These are phyloP conservation scores for Myzus persicae DNA, from an alignment of 1,140 invertebrate species.

Conservation along the genomic window DNA sequence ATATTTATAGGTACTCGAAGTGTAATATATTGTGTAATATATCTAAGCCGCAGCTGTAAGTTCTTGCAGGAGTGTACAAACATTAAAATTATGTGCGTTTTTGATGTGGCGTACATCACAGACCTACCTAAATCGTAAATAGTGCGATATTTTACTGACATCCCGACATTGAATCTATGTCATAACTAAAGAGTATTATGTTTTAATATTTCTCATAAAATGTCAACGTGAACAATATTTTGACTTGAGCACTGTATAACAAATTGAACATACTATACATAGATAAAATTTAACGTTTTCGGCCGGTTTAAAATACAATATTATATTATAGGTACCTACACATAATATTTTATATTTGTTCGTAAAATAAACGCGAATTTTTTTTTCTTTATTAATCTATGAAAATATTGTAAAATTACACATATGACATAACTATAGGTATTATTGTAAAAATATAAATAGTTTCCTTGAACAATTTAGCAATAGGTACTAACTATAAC, in stretches of 20 bases:
- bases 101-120: not conserved
- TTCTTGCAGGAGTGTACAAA: not conserved
- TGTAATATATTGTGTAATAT: not conserved
- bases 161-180: not conserved
- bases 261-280: not conserved
- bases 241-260: not conserved
- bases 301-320: not conserved
- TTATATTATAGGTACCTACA: no score
- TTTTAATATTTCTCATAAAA: not conserved
- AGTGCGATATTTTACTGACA: not conserved
- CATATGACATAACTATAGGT: no score
- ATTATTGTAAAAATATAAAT: not conserved
- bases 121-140: not conserved
- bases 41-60: not conserved
- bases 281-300: not conserved
- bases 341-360: not conserved
- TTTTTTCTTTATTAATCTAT: not conserved
- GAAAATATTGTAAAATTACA: not conserved
- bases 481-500: not conserved
- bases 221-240: not conserved
- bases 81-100: not conserved
- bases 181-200: not conserved
- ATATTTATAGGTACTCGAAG: not conserved
- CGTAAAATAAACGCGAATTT: not conserved
- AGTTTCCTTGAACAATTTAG: not conserved